Evolutionary conservation across 2,797 vertebrate species (phyloP), one percentile per base, ranked within the genome.

Genomic region (Discoglossus pictus): DNA sequence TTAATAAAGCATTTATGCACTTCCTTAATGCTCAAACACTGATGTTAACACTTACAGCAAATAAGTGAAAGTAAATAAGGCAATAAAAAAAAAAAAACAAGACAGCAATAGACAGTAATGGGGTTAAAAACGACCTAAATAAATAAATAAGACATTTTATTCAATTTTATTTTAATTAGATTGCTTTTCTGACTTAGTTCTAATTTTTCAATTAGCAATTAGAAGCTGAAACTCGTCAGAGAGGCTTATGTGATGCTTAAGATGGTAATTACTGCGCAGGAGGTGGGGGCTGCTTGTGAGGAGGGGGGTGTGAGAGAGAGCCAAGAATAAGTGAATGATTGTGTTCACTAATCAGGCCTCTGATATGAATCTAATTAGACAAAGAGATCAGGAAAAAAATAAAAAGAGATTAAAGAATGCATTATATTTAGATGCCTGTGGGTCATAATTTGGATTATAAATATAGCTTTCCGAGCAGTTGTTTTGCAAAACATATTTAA

Each of bases 161-260:
- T 93, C 91, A 91, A 91, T 95, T 94, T 92, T 86, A 81, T 83
- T 92, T 93, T 96, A 96, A 97, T 98, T 94, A 93, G 92, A 96
- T 95, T 90, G 79, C 90, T 91, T 91, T 89, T 91, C 91, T 93
- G 92, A 94, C 87, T 88, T 93, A 92, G 91, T 94, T 93, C 92
- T 93, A 93, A 94, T 97, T 96, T 96, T 95, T 95, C 93, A 96
- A 95, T 97, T 97, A 94, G 90, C 91, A 93, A 93, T 93, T 92
- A 94, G 88, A 91, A 92, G 90, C 90, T 89, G 87, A 84, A 90
- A 89, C 87, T 91, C 82, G 87, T 90, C 90, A 86, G 87, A 55
- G 80, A 75, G 75, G 73, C 40, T 86, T 89, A 88, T 80, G 84
- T 90, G 86, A 88, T 89, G 90, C 87, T 87, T 89, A 84, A 86